These are phyloP conservation scores for Tachystola acroxantha DNA, from an alignment of 2,888 invertebrate species.

Conservation along the genomic window DNA sequence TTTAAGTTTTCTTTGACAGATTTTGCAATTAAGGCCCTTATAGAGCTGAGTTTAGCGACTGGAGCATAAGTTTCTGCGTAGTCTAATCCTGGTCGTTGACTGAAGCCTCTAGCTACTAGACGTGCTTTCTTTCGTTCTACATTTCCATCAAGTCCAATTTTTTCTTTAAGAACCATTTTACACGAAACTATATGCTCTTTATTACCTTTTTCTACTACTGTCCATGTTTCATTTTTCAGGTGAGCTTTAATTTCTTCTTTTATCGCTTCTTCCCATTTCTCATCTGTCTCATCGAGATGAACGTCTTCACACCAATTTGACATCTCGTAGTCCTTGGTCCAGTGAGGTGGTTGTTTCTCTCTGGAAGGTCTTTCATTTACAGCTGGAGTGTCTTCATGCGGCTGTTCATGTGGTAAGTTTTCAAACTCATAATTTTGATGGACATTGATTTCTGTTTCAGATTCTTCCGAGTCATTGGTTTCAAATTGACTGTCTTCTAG, in stretches of 20 bases:
- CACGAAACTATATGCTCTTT: not conserved
- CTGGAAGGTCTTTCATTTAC: not conserved
- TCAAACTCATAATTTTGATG: too few species aligned
- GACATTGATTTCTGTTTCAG: not conserved
- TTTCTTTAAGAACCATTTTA: not conserved
- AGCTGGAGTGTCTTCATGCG: not conserved
- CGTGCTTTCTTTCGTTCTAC: not conserved
- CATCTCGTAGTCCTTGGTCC: not conserved
- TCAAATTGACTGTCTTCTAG: not conserved
- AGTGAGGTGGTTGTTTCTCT: not conserved
- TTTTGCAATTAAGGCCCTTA: not conserved
- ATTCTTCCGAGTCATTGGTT: not conserved
- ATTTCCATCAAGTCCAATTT: not conserved
- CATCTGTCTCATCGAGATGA: not conserved
- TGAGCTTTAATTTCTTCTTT: not conserved
- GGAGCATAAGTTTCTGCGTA: not conserved
- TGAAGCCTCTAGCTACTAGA: not conserved
- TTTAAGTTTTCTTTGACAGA: not conserved
- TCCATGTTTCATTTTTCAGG: not conserved
- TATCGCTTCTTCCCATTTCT: not conserved
- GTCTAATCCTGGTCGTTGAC: not conserved
- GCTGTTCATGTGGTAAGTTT: not conserved
- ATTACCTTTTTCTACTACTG: not conserved
- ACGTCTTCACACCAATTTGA: not conserved
- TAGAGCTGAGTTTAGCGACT: not conserved